A percentile compares a stretch with the other conserved stretches of the same genome.
Evolutionary conservation across 2,888 invertebrate species (phyloP).

Genomic region (Anorthoa munda): DNA sequence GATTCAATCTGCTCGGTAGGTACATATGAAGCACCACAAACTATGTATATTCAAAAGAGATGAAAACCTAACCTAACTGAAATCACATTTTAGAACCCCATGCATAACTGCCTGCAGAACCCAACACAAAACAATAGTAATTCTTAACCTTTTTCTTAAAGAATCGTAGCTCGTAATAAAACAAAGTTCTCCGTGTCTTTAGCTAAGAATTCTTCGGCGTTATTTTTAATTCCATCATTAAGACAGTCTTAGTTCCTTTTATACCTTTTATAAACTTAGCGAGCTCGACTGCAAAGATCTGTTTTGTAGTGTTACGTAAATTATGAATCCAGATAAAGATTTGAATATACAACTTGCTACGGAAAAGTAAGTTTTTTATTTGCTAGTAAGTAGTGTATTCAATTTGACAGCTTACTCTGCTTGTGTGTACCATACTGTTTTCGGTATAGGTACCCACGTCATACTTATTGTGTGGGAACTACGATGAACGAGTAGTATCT

Average conservation of each 20-base stretch:
- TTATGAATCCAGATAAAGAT: background rate
- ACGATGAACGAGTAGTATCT: no score
- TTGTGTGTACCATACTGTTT: no score
- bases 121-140: background rate
- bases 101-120: background rate
- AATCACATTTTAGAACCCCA: background rate
- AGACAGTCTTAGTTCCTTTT: conserved; percentile 19
- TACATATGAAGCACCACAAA: no score
- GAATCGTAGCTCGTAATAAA: conserved; percentile 18
- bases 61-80: no score
- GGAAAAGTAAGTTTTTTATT: no score
- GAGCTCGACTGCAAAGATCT: conserved; percentile 1
- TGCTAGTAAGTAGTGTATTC: no score
- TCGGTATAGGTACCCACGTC: no score
- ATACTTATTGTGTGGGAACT: no score
- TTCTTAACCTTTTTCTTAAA: conserved; percentile 4
- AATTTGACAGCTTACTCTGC: no score
- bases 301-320: conserved; percentile 1
- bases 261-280: conserved; percentile 28
- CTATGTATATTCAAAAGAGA: no score
- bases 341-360: no score
- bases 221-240: conserved; percentile 24
- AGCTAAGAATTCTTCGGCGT: conserved; percentile 21
- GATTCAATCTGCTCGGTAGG: no score
- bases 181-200: conserved; percentile 16